Base-by-base conservation (phyloP, 2,888 invertebrate genomes). In the Eugnorisma glareosa region DNA sequence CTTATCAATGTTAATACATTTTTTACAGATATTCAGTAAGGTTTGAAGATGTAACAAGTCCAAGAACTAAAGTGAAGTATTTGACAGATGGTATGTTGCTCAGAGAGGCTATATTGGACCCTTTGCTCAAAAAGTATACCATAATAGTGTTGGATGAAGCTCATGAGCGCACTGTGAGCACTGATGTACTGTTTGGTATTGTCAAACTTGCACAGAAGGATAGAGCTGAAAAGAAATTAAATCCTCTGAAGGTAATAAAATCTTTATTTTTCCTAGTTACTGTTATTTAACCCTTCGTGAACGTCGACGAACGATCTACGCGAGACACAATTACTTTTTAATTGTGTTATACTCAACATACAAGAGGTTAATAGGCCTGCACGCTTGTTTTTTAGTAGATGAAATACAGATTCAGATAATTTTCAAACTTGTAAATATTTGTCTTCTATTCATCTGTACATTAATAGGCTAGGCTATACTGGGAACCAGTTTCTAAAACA, bases 51-150 rank as follows among this genome's bases (percentile, higher is more conserved):
- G 97, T 97, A 2, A 98, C 99, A 0, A 98, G 98, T 67, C 94
- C 97, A 1, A 97, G 97, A 81, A 99, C 99, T 0, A 98, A 98
- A 94, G 98, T 99, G 13, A 99, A 98, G 91, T 99, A 98, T 94
- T 96, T 99, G 91, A 99, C 99, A 7, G 99, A 99, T 95, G 99
- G 99, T 63, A 99, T 99, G 98, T 95, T 99, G 88, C 96, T 99
- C 8, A 97, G 99, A 75, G 99, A 99, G 95, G 99, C 99, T 0
- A 98, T 99, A 91, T 95, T 97, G 67, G 98, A 99, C 94, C 97
- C 98, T 15, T 93, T 98, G 59, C 93, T 99, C 5, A 97, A 97
- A 80, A 97, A 98, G 84, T 99, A 99, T 93, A 97, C 98, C 43
- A 97, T 98, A 24, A 97, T 99, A 35, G 98, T 99, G 90, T 94